A percentile compares a stretch with the other conserved stretches of the same genome.
phyloP scores from a whole-genome alignment of 2,797 vertebrate species.

The Anas acuta region DNA sequence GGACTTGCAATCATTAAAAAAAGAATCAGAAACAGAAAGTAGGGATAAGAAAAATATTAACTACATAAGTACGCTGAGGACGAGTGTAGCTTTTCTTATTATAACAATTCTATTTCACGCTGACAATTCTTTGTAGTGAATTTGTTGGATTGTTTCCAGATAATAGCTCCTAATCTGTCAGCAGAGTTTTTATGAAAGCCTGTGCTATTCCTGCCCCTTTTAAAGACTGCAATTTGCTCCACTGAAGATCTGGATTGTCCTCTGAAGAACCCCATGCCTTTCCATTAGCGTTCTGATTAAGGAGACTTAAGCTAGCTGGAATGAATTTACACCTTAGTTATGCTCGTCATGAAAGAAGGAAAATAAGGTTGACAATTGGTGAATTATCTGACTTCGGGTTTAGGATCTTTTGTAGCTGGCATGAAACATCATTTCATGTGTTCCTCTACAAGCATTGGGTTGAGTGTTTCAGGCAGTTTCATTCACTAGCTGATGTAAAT shows the following conservation, averaged over 20 bases:
- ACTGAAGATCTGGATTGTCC: not conserved
- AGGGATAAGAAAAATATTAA: not conserved
- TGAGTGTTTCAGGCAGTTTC: not conserved
- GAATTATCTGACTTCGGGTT: not conserved
- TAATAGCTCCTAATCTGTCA: not conserved
- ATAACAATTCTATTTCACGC: not conserved
- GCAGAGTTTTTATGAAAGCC: not conserved
- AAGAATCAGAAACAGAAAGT: not conserved
- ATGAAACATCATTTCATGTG: not conserved
- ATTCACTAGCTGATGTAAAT: not conserved
- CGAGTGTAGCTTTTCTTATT: slow-evolving; percentile 3
- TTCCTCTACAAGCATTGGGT: not conserved
- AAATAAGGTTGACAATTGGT: not conserved
- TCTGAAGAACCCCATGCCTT: not conserved
- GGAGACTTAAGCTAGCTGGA: not conserved
- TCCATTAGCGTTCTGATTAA: not conserved
- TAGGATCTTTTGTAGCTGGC: not conserved
- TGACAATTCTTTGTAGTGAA: not conserved
- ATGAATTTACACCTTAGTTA: not conserved
- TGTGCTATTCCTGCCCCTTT: not conserved
- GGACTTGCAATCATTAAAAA: not conserved
- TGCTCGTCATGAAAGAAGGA: not conserved
- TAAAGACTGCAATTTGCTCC: not conserved
- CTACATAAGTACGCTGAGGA: not conserved
- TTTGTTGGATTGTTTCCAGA: not conserved